phyloP scores from a whole-genome alignment of 2,797 vertebrate species.

The Onychomys torridus region DNA sequence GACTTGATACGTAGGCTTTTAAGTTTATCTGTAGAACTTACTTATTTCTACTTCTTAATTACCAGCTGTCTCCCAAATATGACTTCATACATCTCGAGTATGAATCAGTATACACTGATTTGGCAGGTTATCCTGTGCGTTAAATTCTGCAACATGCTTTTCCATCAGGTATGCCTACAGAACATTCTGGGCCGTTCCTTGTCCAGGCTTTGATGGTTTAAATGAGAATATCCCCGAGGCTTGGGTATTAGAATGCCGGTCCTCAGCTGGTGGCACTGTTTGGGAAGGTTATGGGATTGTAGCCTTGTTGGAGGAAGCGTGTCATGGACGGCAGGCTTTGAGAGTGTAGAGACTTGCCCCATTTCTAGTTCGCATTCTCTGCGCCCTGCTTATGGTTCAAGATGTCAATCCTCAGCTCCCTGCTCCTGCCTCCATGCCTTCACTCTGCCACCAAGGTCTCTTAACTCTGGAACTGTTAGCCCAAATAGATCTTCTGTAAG shows the following conservation, averaged over 20 bases:
- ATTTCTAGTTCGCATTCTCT: background rate
- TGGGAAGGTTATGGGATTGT: background rate
- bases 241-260: background rate
- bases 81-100: background rate
- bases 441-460: background rate
- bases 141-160: background rate
- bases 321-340: background rate
- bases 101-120: background rate
- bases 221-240: background rate
- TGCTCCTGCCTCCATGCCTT: background rate
- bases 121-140: constrained; percentile 14
- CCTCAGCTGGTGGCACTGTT: background rate
- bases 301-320: background rate
- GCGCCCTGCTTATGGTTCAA: background rate
- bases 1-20: background rate
- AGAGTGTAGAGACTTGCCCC: background rate
- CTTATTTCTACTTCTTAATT: constrained; percentile 12
- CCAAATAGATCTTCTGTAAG: background rate
- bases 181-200: background rate
- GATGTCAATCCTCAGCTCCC: background rate
- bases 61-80: background rate
- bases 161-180: constrained; percentile 3
- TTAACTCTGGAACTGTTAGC: background rate
- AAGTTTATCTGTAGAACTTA: background rate
- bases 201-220: background rate